phyloP scores from a whole-genome alignment of 2,888 invertebrate species.

The Protonemura montana region DNA sequence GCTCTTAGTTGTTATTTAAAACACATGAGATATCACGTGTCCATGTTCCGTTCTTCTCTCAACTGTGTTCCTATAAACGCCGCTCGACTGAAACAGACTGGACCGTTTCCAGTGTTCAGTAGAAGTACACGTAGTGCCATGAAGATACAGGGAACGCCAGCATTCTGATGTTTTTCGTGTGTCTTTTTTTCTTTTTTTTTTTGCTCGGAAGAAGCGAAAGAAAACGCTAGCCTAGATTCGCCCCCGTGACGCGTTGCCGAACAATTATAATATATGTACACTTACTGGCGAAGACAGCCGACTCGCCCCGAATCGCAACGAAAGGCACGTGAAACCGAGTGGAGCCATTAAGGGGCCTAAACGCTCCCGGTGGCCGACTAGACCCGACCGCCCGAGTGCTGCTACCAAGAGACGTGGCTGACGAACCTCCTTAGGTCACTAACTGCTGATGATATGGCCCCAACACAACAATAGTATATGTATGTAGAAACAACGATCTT shows the following conservation, averaged over 20 bases:
- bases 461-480: not conserved
- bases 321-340: slow-evolving; percentile 40
- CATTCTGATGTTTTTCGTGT: slow-evolving; percentile 32
- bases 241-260: not conserved
- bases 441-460: slow-evolving; percentile 28
- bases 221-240: not conserved
- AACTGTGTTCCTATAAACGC: too few species aligned
- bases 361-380: not conserved
- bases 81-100: too few species aligned
- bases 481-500: not conserved
- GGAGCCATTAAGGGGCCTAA: slow-evolving; percentile 19
- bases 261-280: not conserved
- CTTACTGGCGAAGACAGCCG: not conserved
- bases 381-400: not conserved
- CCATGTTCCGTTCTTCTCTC: too few species aligned
- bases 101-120: too few species aligned
- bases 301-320: not conserved
- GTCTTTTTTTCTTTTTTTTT: not conserved
- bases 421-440: not conserved
- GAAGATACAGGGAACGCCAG: slow-evolving; percentile 35
- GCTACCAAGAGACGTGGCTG: not conserved
- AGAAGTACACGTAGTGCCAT: too few species aligned
- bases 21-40: too few species aligned
- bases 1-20: too few species aligned
- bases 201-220: not conserved